Evolutionary conservation across 2,888 invertebrate genomes (phyloP).

Genomic region (Pseudeuparius sepicola): DNA sequence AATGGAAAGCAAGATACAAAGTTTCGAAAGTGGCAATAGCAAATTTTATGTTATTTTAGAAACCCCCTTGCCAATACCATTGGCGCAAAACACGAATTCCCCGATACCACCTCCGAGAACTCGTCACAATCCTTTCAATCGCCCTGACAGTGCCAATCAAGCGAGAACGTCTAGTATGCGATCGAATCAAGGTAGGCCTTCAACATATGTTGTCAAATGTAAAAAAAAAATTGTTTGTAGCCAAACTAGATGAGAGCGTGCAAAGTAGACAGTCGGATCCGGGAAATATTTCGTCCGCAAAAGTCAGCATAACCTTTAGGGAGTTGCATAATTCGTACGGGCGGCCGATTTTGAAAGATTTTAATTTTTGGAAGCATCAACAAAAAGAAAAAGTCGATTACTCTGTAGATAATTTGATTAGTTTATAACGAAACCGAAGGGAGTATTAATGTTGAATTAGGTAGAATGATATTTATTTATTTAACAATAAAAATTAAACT

Average conservation of each 20-base stretch:
- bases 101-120: slow-evolving; percentile 70
- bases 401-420: slow-evolving; percentile 39
- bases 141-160: slow-evolving; percentile 41
- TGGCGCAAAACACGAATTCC: slow-evolving; percentile 43
- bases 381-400: slow-evolving; percentile 37
- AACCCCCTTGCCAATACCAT: slow-evolving; percentile 32
- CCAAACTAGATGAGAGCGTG: slow-evolving; percentile 25
- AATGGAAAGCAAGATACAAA: no score
- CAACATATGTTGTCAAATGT: not conserved
- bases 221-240: slow-evolving; percentile 18
- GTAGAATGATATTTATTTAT: not conserved
- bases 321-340: slow-evolving; percentile 63
- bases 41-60: slow-evolving; percentile 35
- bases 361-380: slow-evolving; percentile 57
- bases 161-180: slow-evolving; percentile 45
- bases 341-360: slow-evolving; percentile 54
- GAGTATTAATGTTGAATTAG: no score
- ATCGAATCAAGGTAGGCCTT: no score
- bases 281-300: no score
- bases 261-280: no score
- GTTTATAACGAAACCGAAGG: slow-evolving; percentile 39
- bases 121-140: slow-evolving; percentile 76
- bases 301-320: slow-evolving; percentile 49
- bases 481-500: no score
- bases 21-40: slow-evolving; percentile 27